Evolutionary conservation across 2,113 vertebrate genomes (phyloP).

Genomic region (Gallinago undulata): DNA sequence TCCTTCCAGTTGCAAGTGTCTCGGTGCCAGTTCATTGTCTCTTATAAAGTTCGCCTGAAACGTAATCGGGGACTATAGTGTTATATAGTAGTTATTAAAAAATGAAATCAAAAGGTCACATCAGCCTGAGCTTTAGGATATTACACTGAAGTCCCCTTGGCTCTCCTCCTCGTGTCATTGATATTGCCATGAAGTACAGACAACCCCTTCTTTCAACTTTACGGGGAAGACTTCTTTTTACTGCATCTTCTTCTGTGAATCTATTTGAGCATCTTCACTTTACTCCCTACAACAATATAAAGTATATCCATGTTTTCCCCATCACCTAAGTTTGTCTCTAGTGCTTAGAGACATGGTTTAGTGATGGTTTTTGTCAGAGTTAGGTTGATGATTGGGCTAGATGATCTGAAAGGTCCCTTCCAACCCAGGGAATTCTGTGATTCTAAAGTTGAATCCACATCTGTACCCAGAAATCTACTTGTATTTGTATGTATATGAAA

Average conservation of each 20-base stretch:
- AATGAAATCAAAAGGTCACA: background rate
- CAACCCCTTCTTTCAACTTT: background rate
- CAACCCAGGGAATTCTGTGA: too few relatives aligned
- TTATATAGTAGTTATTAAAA: background rate
- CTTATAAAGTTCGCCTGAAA: background rate
- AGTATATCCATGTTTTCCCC: background rate
- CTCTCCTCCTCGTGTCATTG: background rate
- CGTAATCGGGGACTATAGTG: accelerated
- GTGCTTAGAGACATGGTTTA: too few relatives aligned
- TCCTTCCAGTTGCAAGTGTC: background rate
- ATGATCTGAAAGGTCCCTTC: too few relatives aligned
- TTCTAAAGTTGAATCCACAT: background rate
- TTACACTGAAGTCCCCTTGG: background rate
- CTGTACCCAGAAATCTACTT: background rate
- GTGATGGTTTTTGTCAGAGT: too few relatives aligned
- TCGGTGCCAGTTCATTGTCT: background rate
- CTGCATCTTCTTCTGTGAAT: background rate
- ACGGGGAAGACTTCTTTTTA: background rate
- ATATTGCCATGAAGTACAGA: background rate
- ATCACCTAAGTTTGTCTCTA: background rate
- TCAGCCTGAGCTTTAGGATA: background rate
- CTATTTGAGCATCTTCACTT: background rate
- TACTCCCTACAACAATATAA: background rate
- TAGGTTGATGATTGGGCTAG: too few relatives aligned
- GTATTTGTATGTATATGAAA: background rate